phyloP scores from a whole-genome alignment of 2,797 vertebrate genomes.

The Carcharodon carcharias region DNA sequence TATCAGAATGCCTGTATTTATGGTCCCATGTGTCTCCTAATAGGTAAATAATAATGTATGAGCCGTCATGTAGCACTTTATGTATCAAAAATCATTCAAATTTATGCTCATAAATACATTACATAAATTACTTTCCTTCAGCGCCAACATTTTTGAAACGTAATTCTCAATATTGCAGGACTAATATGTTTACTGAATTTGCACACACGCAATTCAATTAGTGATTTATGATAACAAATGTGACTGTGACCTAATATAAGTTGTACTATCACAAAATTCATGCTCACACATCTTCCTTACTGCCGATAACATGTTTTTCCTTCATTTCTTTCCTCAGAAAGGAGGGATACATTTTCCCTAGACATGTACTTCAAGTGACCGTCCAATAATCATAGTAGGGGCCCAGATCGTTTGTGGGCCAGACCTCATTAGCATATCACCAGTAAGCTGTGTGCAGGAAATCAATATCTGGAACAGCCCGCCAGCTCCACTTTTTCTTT shows the following conservation, averaged over 20 bases:
- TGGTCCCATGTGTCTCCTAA: neutral
- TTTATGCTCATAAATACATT: constrained; percentile 14
- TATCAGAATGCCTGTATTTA: neutral
- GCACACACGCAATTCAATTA: neutral
- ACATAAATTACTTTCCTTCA: neutral
- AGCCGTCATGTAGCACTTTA: neutral
- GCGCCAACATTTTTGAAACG: neutral
- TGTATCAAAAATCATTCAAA: constrained; percentile 7
- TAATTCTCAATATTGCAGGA: neutral
- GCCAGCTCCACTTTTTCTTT: neutral
- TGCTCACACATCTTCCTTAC: neutral
- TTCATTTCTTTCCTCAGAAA: neutral
- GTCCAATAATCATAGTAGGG: neutral
- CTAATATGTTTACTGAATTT: neutral
- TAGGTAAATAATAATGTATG: constrained; percentile 6
- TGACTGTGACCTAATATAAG: neutral
- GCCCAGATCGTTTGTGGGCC: neutral
- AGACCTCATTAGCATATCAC: neutral
- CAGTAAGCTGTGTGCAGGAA: neutral
- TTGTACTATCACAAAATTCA: neutral
- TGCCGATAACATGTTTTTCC: neutral
- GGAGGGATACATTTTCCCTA: neutral
- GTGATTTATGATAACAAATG: neutral
- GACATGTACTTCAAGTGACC: neutral
- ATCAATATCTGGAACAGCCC: neutral